Evolutionary conservation across 1,140 invertebrate species (phyloP).

Genomic region (Sycobia sp.): DNA sequence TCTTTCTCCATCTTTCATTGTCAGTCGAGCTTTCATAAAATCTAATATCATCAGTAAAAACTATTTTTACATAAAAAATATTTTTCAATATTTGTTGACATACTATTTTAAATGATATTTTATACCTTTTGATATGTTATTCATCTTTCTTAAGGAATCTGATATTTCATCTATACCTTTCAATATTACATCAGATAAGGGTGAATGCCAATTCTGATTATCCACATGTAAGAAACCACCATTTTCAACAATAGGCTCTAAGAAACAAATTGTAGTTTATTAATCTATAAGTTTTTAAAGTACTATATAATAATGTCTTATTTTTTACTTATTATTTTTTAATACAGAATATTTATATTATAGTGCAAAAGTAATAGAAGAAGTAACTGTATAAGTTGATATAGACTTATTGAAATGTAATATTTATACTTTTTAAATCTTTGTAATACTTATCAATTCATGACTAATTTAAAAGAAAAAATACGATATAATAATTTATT

Average conservation of each 20-base stretch:
- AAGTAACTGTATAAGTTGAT: too few relatives aligned
- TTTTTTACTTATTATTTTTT: too few relatives aligned
- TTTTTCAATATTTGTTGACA: background rate
- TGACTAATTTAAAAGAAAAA: too few relatives aligned
- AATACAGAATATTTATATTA: too few relatives aligned
- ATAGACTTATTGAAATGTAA: too few relatives aligned
- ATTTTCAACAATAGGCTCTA: slow-evolving; percentile 42
- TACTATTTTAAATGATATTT: background rate
- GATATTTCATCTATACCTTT: slow-evolving; percentile 67
- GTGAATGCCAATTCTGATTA: slow-evolving; percentile 62
- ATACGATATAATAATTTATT: too few relatives aligned
- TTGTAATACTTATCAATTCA: too few relatives aligned
- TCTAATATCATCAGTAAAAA: slow-evolving; percentile 53
- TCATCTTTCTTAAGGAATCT: slow-evolving; percentile 57
- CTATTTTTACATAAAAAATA: background rate
- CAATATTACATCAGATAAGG: slow-evolving; percentile 66
- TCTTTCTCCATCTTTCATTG: slow-evolving; percentile 66
- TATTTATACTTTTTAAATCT: too few relatives aligned
- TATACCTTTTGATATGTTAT: slow-evolving; percentile 58
- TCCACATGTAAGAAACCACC: slow-evolving; percentile 50
- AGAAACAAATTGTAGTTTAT: slow-evolving; percentile 4
- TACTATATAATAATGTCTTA: too few relatives aligned
- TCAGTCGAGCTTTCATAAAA: slow-evolving; percentile 66
- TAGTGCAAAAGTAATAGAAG: too few relatives aligned
- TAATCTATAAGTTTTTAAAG: too few relatives aligned